These are phyloP conservation scores for Notamacropus eugenii DNA, from an alignment of 2,797 vertebrate species.

Conservation along the genomic window DNA sequence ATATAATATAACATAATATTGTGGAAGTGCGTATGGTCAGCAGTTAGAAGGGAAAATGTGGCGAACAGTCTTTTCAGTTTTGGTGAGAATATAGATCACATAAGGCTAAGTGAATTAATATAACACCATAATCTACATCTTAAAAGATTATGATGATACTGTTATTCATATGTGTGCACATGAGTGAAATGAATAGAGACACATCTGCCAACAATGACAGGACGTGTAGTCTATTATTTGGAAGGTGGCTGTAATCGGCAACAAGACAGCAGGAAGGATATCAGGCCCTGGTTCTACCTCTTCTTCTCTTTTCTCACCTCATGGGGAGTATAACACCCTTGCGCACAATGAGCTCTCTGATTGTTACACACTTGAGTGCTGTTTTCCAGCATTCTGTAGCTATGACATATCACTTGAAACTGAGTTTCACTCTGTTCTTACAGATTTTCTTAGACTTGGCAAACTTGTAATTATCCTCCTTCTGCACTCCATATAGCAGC, in stretches of 20 bases:
- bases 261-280: neutral
- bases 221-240: neutral
- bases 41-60: conserved; percentile 38
- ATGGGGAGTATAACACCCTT: conserved; percentile 27
- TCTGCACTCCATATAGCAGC: neutral
- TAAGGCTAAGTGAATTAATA: neutral
- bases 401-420: conserved; percentile 7
- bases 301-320: neutral
- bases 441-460: conserved; percentile 18
- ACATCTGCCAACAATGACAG: conserved; percentile 6
- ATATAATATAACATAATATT: neutral
- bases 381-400: neutral
- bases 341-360: neutral
- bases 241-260: neutral
- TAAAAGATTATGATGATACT: neutral
- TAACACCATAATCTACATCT: neutral
- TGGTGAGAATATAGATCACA: conserved; percentile 27
- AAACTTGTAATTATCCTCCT: neutral
- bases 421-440: conserved; percentile 12
- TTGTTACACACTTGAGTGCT: neutral
- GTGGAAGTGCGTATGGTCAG: neutral
- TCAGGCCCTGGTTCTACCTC: neutral
- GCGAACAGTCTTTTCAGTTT: neutral
- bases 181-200: neutral
- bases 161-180: neutral